Evolutionary conservation across 2,888 invertebrate species (phyloP), one percentile per base, ranked within the genome.

Genomic region (Theristus sp.): DNA sequence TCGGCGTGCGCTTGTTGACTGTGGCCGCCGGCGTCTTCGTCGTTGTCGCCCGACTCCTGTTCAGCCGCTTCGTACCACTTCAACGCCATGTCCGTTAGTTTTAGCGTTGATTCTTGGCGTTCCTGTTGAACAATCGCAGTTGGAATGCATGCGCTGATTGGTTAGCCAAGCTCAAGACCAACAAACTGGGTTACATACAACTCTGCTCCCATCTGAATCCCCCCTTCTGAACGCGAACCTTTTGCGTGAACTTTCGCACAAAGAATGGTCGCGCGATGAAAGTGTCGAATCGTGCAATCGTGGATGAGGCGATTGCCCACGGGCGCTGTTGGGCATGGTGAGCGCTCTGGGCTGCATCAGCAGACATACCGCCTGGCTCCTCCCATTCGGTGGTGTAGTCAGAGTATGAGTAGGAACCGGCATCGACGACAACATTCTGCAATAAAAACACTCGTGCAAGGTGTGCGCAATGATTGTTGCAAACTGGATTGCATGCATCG

Each of bases 11-110:
- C n/a, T n/a, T n/a, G n/a, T n/a, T n/a, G n/a, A n/a, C n/a, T n/a
- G n/a, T n/a, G n/a, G n/a, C n/a, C 62, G 28, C 64, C 65, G 53
- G 64, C 65, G 17, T 62, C 60, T 13, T 62, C 64, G 53, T 65
- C 67, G 53, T 69, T 69, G 17, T 67, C 64, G 58, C 67, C 68
- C 6, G 69, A 67, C 30, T 89, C 89, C 57, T 89, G 85, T 63
- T 89, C 81, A 67, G 93, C 90, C 0, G 91, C 91, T 74, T 93
- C 88, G 77, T 91, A 93, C 93, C 93, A 94, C 74, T 93, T 87
- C 74, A 91, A 89, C 0, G 93, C 91, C 66, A 94, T 79, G 76
- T 89, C 89, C 1, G 88, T 87, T 89, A 94, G 91, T 78, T 93
- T 91, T 67, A 86, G 88, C 75, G 89, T 89, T 73, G 93, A 49